These are phyloP conservation scores for Oreochromis aureus DNA, from an alignment of 2,113 vertebrate genomes.

Conservation along the genomic window DNA sequence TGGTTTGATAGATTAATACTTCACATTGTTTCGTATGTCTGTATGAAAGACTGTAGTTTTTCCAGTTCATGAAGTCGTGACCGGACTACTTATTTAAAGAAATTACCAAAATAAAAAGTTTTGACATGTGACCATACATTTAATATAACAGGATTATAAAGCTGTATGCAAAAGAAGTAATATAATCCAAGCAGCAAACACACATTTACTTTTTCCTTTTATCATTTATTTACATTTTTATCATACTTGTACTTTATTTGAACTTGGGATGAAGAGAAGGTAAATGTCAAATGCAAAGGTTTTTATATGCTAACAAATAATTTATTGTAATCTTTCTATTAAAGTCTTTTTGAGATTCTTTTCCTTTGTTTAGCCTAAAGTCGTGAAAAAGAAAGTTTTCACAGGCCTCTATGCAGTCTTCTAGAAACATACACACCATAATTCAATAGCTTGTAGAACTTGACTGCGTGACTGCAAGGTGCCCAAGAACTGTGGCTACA, in stretches of 20 bases:
- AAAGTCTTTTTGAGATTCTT: neutral
- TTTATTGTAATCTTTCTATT: neutral
- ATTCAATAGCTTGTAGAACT: neutral
- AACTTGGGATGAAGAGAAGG: neutral
- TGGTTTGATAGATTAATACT: neutral
- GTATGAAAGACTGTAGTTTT: neutral
- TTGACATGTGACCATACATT: neutral
- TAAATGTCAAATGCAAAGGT: neutral
- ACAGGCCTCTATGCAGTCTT: neutral
- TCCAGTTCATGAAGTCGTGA: neutral
- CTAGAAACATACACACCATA: neutral
- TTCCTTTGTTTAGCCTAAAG: neutral
- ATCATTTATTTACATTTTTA: neutral
- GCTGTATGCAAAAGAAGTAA: neutral
- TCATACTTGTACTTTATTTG: neutral
- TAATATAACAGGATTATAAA: neutral
- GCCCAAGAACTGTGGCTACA: neutral
- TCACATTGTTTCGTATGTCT: neutral
- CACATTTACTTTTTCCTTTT: neutral
- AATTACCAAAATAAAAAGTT: neutral
- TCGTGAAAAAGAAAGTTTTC: neutral
- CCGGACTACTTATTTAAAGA: neutral
- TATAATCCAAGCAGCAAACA: neutral
- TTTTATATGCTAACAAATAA: neutral
- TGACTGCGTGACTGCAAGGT: neutral